Evolutionary conservation across 2,113 vertebrate species (phyloP).

Genomic region (Otus sunia): DNA sequence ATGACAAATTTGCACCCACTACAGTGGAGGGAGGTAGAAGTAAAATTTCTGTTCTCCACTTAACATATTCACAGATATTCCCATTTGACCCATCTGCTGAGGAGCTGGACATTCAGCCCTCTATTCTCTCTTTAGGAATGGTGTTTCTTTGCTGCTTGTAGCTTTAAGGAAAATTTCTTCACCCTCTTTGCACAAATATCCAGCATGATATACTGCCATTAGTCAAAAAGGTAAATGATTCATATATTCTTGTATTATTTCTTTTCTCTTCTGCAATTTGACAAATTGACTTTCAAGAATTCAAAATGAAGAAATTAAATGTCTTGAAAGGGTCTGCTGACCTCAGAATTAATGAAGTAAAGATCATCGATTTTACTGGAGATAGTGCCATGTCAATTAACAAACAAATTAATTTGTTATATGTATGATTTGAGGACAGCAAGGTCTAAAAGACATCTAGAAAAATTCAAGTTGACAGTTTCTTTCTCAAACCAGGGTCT

Average conservation of each 20-base stretch:
- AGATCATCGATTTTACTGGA: background rate
- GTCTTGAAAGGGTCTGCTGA: conserved; percentile 16
- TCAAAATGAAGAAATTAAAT: conserved; percentile 24
- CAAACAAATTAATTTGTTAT: background rate
- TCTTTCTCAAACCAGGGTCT: background rate
- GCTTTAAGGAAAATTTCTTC: background rate
- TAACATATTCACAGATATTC: background rate
- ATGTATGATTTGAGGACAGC: background rate
- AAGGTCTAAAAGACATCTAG: background rate
- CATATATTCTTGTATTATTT: background rate
- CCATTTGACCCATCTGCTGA: background rate
- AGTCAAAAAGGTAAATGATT: background rate
- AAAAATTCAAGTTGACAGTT: background rate
- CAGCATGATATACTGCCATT: background rate
- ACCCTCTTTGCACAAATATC: background rate
- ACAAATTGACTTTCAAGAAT: conserved; percentile 15
- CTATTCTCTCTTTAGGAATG: background rate
- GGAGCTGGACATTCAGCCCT: background rate
- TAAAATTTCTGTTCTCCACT: background rate
- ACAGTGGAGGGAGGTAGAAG: background rate
- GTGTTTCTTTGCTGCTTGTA: background rate
- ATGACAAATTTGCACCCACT: background rate
- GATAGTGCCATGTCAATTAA: conserved; percentile 20
- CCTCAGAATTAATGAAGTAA: conserved; percentile 25
- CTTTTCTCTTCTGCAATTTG: conserved; percentile 10